Conservation (phyloP, 2,797 vertebrate species). For the Phyllotis vaccarum region DNA sequence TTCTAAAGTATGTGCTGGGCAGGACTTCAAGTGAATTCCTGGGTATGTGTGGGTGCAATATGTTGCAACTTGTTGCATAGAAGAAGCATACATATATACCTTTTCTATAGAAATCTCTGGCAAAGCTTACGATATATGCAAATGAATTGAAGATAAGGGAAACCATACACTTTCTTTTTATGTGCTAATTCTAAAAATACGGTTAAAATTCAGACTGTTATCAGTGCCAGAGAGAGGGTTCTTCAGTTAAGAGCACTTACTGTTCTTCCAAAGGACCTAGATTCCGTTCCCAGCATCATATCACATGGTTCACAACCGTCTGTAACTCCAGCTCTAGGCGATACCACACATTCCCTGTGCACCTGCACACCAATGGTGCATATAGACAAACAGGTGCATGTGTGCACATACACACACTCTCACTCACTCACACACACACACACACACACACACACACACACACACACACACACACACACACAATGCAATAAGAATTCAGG, state of each 20-base stretch:
- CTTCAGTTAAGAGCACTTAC: not conserved
- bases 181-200: constrained; percentile 41
- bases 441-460: not conserved
- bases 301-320: not conserved
- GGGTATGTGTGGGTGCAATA: not conserved
- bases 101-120: constrained; percentile 23
- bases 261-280: not conserved
- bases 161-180: constrained; percentile 6
- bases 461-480: not conserved
- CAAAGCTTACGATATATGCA: constrained; percentile 24
- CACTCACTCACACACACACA: not conserved
- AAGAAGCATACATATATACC: not conserved
- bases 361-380: no score
- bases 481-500: not conserved
- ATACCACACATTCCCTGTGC: no score
- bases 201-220: not conserved
- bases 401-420: not conserved
- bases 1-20: not conserved
- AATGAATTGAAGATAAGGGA: constrained; percentile 7
- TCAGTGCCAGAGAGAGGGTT: not conserved
- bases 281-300: not conserved
- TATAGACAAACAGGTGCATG: not conserved
- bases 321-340: not conserved
- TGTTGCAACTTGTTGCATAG: not conserved
- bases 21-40: not conserved